Percentiles rank a stretch among this genome's conserved stretches.
These are phyloP conservation scores for Belonocnema kinseyi DNA, from an alignment of 1,140 invertebrate genomes.

Conservation along the genomic window DNA sequence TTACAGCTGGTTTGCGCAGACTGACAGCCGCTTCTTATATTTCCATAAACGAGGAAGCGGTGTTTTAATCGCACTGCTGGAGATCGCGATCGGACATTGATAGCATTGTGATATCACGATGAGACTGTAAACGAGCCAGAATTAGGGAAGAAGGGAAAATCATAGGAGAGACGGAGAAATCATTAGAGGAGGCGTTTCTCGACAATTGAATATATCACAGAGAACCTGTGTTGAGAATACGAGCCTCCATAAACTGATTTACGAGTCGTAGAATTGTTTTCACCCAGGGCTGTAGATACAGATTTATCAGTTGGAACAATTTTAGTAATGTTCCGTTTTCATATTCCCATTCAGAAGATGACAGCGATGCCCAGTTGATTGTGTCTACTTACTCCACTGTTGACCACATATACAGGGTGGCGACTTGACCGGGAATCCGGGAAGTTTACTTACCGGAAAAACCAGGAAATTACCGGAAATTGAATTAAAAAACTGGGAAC, in stretches of 20 bases:
- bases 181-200: slow-evolving; percentile 52
- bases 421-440: too few species aligned
- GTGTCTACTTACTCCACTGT: too few species aligned
- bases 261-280: slow-evolving; percentile 40
- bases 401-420: too few species aligned
- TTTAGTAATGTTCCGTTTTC: background rate
- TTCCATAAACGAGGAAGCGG: slow-evolving; percentile 67
- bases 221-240: slow-evolving; percentile 38
- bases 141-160: slow-evolving; percentile 37
- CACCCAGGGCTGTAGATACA: background rate
- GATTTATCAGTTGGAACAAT: background rate
- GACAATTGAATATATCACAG: slow-evolving; percentile 58
- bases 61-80: slow-evolving; percentile 61
- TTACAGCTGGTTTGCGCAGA: slow-evolving; percentile 68
- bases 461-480: too few species aligned
- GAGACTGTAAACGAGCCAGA: slow-evolving; percentile 27
- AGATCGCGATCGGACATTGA: slow-evolving; percentile 55
- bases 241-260: background rate
- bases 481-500: too few species aligned
- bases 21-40: slow-evolving; percentile 54
- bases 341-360: too few species aligned
- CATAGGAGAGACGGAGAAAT: slow-evolving; percentile 43
- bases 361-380: too few species aligned
- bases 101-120: slow-evolving; percentile 62
- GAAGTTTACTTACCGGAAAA: too few species aligned